A percentile compares a stretch with the other conserved stretches of the same genome.
phyloP scores from a whole-genome alignment of 2,797 vertebrate genomes.

The Caiman crocodilus region DNA sequence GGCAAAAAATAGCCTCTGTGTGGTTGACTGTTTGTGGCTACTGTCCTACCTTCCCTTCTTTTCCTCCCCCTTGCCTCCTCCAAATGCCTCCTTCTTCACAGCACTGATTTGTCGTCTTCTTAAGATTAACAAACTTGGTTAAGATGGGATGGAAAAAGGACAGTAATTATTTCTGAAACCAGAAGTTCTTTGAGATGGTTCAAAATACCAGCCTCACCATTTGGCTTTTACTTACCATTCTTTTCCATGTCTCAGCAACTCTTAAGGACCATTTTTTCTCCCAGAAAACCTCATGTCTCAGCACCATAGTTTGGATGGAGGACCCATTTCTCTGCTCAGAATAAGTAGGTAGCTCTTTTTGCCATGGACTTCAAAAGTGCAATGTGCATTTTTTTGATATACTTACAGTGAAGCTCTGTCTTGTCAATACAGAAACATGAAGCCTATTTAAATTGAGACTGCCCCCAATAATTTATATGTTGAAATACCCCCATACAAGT shows the following conservation, averaged over 20 bases:
- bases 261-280: not conserved
- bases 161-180: not conserved
- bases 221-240: not conserved
- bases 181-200: not conserved
- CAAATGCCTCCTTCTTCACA: not conserved
- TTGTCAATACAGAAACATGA: not conserved
- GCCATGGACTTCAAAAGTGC: not conserved
- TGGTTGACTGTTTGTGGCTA: accelerated
- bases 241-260: not conserved
- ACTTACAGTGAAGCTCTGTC: not conserved
- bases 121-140: not conserved
- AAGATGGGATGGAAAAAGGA: not conserved
- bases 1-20: not conserved
- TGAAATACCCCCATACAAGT: not conserved
- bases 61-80: not conserved
- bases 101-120: not conserved
- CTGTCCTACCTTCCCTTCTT: not conserved
- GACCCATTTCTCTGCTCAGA: not conserved
- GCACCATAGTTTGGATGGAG: not conserved
- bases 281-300: not conserved
- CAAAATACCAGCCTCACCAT: not conserved
- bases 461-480: not conserved
- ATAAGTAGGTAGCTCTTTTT: not conserved
- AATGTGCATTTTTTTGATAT: not conserved
- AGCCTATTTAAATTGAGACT: not conserved